Conservation (phyloP, 2,797 vertebrate species). For the Aplochiton taeniatus region DNA sequence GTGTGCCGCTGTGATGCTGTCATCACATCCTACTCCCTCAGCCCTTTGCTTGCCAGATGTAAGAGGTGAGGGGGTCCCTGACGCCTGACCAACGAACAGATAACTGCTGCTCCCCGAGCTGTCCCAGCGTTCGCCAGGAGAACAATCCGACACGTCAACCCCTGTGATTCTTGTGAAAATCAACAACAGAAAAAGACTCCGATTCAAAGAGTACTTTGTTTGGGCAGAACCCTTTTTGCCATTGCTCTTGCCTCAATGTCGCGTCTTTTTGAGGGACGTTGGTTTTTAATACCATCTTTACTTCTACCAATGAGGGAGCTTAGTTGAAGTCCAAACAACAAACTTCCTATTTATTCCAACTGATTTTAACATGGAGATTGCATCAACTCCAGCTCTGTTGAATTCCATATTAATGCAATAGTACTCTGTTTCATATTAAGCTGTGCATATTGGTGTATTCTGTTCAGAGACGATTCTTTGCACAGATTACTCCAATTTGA, state of each 20-base stretch:
- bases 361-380: conserved; percentile 7
- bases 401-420: conserved; percentile 25
- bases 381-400: conserved; percentile 16
- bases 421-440: conserved; percentile 10
- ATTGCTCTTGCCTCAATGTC: neutral
- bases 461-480: conserved; percentile 5
- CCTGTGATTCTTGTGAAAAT: conserved; percentile 15
- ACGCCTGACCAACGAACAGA: conserved; percentile 7
- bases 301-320: conserved; percentile 17
- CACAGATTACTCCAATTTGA: conserved; percentile 16
- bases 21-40: conserved; percentile 7
- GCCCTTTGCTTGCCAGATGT: conserved; percentile 6
- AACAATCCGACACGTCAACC: conserved; percentile 5
- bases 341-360: conserved; percentile 3
- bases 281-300: conserved; percentile 22
- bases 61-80: conserved; percentile 22
- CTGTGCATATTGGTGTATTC: neutral
- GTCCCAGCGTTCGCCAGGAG: neutral
- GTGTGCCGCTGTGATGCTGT: conserved; percentile 69
- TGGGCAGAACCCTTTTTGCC: neutral
- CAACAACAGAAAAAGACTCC: conserved; percentile 16
- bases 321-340: conserved; percentile 12
- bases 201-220: neutral
- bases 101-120: neutral
- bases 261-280: conserved; percentile 1